A percentile compares a stretch with the other conserved stretches of the same genome.
Conservation (phyloP, 2,797 vertebrate genomes). For the Liasis olivaceus region DNA sequence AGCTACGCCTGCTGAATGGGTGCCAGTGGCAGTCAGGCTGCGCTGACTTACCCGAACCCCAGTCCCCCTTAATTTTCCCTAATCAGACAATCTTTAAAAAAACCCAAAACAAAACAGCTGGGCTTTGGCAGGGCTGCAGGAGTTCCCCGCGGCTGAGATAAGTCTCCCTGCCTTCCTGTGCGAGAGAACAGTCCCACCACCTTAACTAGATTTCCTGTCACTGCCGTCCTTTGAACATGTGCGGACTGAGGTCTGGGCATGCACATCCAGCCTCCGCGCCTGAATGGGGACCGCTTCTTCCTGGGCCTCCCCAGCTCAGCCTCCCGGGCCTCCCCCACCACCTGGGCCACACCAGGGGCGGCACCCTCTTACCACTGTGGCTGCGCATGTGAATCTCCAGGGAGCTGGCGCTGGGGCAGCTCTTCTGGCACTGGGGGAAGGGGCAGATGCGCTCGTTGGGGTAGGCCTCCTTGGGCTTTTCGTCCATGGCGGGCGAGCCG, state of each 20-base stretch:
- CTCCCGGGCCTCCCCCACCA: neutral
- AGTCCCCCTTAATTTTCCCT: too few relatives aligned
- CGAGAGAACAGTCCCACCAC: neutral
- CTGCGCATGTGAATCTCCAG: slow-evolving; percentile 98
- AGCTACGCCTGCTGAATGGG: neutral
- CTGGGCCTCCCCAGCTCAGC: too few relatives aligned
- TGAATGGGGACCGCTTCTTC: neutral
- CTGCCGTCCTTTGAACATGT: neutral
- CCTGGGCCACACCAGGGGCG: accelerated
- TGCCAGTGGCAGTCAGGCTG: neutral
- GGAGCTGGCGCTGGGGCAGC: slow-evolving; percentile 97
- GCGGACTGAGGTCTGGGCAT: neutral
- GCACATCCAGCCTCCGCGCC: neutral
- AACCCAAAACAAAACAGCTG: neutral
- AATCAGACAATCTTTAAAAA: too few relatives aligned
- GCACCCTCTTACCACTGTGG: slow-evolving; percentile 81
- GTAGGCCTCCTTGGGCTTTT: slow-evolving; percentile 91
- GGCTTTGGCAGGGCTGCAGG: neutral
- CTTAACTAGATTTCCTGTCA: neutral
- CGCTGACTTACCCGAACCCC: too few relatives aligned
- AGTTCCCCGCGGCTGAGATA: neutral
- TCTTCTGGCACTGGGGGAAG: slow-evolving; percentile 96
- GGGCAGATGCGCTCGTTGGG: slow-evolving; percentile 93
- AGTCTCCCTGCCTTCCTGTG: neutral
- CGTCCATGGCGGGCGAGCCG: slow-evolving; percentile 76